Evolutionary conservation across 2,113 vertebrate species (phyloP).

Genomic region (Trichechus manatus): DNA sequence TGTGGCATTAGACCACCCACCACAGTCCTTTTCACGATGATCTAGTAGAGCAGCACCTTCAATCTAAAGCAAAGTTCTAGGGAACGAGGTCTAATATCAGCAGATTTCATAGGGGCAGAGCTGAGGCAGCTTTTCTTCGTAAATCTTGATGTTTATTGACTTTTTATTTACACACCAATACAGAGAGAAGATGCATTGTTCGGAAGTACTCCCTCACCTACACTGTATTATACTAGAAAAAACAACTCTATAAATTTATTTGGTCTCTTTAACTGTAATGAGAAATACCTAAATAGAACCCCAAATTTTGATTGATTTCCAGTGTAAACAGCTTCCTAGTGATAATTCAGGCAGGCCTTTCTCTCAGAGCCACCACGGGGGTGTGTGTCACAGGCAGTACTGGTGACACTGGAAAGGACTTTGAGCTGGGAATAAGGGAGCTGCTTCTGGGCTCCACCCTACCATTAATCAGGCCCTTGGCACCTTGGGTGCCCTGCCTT

Average conservation of each 20-base stretch:
- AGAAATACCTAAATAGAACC: background rate
- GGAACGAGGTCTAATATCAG: background rate
- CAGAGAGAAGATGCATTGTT: background rate
- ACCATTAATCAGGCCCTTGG: background rate
- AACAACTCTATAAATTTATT: background rate
- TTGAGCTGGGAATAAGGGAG: background rate
- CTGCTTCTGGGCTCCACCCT: background rate
- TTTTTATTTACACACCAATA: background rate
- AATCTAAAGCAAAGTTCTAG: background rate
- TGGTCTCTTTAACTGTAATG: background rate
- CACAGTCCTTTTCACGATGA: background rate
- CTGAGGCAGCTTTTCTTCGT: background rate
- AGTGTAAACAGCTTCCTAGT: background rate
- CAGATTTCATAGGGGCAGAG: background rate
- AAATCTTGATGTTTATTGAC: background rate
- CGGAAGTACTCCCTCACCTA: background rate
- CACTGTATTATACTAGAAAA: background rate
- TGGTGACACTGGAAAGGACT: background rate
- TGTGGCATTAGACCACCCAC: background rate
- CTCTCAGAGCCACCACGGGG: no score
- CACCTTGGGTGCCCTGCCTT: background rate
- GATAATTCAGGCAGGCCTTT: background rate
- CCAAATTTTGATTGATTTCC: background rate
- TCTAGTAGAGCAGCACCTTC: background rate
- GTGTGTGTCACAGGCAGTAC: background rate